These are phyloP conservation scores for Tiliacea aurago DNA, from an alignment of 2,888 invertebrate genomes.

Conservation along the genomic window DNA sequence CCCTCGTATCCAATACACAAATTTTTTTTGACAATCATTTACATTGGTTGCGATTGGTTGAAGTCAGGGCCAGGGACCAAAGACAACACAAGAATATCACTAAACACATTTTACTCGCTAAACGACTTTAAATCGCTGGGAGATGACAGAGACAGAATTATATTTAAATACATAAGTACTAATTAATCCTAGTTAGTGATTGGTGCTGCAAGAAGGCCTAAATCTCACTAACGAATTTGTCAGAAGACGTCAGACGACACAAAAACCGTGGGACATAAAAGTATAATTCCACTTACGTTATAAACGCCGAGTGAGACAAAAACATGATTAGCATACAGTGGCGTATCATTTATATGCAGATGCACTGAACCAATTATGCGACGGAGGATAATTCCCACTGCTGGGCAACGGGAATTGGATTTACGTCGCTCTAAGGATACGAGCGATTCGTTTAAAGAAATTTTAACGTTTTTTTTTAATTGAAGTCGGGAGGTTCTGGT, in stretches of 20 bases:
- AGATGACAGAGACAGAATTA: background rate
- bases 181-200: background rate
- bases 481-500: slow-evolving; percentile 7
- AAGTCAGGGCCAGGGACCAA: no score
- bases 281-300: slow-evolving; percentile 13
- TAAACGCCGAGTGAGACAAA: slow-evolving; percentile 42
- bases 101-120: background rate
- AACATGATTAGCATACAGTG: slow-evolving; percentile 57
- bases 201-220: background rate
- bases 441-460: slow-evolving; percentile 32
- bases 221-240: background rate
- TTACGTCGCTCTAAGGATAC: slow-evolving; percentile 31
- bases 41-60: no score
- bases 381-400: slow-evolving; percentile 58
- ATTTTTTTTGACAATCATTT: no score
- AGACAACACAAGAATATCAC: no score
- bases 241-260: background rate
- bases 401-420: slow-evolving; percentile 53
- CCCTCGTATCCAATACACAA: no score
- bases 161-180: background rate
- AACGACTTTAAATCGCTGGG: background rate
- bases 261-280: slow-evolving; percentile 18
- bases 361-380: slow-evolving; percentile 65
- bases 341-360: slow-evolving; percentile 67
- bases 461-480: background rate